Conservation (phyloP, 1,140 invertebrate genomes). For the Ostrea denselamellosa region DNA sequence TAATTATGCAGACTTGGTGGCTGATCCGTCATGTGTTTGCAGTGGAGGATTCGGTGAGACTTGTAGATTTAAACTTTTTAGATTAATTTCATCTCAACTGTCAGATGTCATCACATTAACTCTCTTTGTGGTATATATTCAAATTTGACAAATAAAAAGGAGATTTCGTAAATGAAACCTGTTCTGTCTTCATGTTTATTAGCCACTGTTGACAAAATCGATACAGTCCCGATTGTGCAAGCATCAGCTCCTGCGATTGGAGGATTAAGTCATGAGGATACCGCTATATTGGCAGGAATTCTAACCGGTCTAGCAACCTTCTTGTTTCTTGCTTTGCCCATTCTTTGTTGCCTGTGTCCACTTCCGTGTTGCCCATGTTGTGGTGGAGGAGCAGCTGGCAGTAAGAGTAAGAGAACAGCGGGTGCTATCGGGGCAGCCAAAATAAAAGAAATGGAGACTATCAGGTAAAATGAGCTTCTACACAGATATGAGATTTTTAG, state of each 20-base stretch:
- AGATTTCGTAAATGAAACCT: background rate
- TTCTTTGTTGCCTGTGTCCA: slow-evolving; percentile 54
- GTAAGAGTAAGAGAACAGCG: slow-evolving; percentile 19
- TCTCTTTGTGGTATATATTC: too few relatives aligned
- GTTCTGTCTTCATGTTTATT: background rate
- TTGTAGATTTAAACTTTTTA: background rate
- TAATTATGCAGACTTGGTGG: background rate
- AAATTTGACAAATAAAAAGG: too few relatives aligned
- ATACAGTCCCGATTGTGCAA: slow-evolving; percentile 26
- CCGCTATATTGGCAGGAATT: slow-evolving; percentile 52
- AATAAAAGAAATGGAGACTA: slow-evolving; percentile 15
- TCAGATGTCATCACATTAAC: too few relatives aligned
- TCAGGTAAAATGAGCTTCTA: slow-evolving; percentile 5
- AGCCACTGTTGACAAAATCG: slow-evolving; percentile 33
- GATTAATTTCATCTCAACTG: background rate
- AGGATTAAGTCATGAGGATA: slow-evolving; percentile 49
- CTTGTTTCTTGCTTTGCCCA: slow-evolving; percentile 52
- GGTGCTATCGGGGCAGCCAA: slow-evolving; percentile 41
- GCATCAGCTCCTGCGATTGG: slow-evolving; percentile 25
- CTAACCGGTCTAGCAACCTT: slow-evolving; percentile 55
- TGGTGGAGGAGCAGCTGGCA: slow-evolving; percentile 27
- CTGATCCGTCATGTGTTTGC: slow-evolving; percentile 35
- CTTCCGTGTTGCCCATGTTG: slow-evolving; percentile 42
- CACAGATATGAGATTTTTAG: too few relatives aligned
- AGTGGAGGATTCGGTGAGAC: slow-evolving; percentile 28